Evolutionary conservation across 2,888 invertebrate species (phyloP).

Genomic region (Cosmia trapezina): DNA sequence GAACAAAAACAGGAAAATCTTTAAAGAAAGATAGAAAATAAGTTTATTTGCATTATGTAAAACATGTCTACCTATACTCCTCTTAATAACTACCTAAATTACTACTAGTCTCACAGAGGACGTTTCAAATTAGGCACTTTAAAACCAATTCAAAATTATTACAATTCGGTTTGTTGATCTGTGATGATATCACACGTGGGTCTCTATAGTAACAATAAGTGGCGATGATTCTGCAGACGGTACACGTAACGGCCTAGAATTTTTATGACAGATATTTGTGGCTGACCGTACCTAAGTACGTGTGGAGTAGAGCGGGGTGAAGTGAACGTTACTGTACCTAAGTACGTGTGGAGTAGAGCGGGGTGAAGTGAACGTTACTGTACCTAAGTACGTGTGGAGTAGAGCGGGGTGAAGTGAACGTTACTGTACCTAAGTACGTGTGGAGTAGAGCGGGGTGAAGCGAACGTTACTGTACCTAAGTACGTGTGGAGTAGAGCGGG

Average conservation of each 20-base stretch:
- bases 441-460: conserved; percentile 10
- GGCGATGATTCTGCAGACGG: conserved; percentile 65
- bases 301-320: conserved; percentile 24
- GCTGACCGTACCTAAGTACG: conserved; percentile 37
- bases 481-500: too few relatives aligned
- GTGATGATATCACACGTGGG: conserved; percentile 41
- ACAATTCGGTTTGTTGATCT: conserved; percentile 27
- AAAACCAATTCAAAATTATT: neutral
- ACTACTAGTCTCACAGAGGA: neutral
- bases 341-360: too few relatives aligned
- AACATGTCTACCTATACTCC: neutral
- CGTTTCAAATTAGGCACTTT: conserved; percentile 27
- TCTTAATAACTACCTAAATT: too few relatives aligned
- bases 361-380: conserved; percentile 5
- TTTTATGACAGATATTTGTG: conserved; percentile 56
- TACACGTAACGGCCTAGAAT: conserved; percentile 72
- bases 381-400: too few relatives aligned
- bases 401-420: conserved; percentile 7
- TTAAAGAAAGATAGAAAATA: too few relatives aligned
- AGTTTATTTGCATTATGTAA: neutral
- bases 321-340: neutral
- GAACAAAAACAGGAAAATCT: too few relatives aligned
- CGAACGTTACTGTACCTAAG: neutral
- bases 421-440: too few relatives aligned
- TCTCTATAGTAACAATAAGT: conserved; percentile 72